Percentiles rank a stretch among this genome's conserved stretches.
Evolutionary conservation across 92 coral and sea anemone genomes (phyloP).

Genomic region (Epizoanthus illoricatus): DNA sequence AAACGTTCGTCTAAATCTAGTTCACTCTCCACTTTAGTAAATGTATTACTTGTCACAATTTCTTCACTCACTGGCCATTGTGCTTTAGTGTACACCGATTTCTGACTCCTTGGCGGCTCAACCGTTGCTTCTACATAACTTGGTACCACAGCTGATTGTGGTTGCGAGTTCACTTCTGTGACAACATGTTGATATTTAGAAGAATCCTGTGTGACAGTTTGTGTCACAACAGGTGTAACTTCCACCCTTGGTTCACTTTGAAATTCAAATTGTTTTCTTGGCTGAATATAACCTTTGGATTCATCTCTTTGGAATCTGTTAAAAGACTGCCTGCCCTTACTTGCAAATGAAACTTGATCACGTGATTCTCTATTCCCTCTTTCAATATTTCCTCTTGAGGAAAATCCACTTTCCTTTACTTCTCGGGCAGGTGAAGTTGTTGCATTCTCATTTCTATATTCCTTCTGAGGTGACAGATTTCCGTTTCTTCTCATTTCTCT

Average conservation of each 20-base stretch:
- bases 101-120: neutral
- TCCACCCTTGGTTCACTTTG: constrained; percentile 12
- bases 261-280: neutral
- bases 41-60: neutral
- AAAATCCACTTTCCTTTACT: neutral
- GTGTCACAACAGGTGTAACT: constrained; percentile 5
- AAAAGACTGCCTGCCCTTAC: constrained; percentile 30
- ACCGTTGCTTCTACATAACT: neutral
- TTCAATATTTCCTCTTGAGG: neutral
- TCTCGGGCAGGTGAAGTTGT: neutral
- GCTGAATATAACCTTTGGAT: neutral
- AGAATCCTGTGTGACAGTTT: neutral
- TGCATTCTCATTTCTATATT: neutral
- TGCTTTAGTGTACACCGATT: neutral
- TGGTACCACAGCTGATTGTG: neutral
- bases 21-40: neutral
- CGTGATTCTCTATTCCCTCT: neutral
- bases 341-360: neutral
- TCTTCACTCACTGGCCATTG: constrained; percentile 23
- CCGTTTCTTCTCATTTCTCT: neutral
- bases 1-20: constrained; percentile 3
- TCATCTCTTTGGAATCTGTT: neutral
- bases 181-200: neutral
- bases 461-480: neutral
- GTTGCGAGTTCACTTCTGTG: neutral